These are phyloP conservation scores for Leucoraja ocellata DNA, from an alignment of 2,797 vertebrate genomes.

Conservation along the genomic window DNA sequence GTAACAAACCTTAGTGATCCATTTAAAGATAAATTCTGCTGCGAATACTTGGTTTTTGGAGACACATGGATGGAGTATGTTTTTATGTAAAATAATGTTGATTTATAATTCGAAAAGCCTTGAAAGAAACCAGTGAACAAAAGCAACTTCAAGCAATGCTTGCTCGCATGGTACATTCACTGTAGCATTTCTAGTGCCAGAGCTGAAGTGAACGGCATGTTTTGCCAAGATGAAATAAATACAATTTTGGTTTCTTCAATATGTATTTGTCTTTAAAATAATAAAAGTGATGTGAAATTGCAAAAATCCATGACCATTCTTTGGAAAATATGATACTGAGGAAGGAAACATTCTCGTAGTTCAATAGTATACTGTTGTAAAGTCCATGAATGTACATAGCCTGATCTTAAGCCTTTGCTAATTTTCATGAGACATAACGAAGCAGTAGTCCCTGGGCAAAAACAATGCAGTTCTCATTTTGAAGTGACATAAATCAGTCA, in stretches of 20 bases:
- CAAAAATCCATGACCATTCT: neutral
- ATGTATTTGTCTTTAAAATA: neutral
- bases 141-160: neutral
- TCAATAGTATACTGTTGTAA: neutral
- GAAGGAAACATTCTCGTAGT: neutral
- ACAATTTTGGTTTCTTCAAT: neutral
- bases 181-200: neutral
- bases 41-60: neutral
- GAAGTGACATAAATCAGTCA: neutral
- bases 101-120: constrained; percentile 3
- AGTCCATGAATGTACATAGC: neutral
- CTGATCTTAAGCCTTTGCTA: neutral
- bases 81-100: neutral
- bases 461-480: neutral
- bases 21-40: neutral
- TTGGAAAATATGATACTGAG: neutral
- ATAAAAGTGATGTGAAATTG: constrained; percentile 8
- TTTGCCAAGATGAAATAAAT: neutral
- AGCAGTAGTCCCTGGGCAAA: neutral
- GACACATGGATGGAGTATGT: neutral
- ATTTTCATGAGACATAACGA: no score
- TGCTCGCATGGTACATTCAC: neutral
- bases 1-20: neutral
- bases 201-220: neutral
- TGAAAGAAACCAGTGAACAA: neutral